A percentile compares a stretch with the other conserved stretches of the same genome.
phyloP scores from a whole-genome alignment of 2,113 vertebrate species.

The Eira barbara region DNA sequence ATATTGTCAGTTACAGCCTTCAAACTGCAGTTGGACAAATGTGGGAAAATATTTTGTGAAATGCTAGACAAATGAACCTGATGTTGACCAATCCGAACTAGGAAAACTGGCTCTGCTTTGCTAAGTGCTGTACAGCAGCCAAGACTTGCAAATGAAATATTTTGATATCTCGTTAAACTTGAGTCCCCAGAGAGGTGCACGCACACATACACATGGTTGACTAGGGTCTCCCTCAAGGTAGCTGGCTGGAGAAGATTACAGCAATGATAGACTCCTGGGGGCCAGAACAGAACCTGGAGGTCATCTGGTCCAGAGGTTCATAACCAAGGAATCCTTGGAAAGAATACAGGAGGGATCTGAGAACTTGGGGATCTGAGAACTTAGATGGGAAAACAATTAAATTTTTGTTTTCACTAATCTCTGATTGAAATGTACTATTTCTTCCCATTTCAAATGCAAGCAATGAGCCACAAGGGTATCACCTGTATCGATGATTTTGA shows the following conservation, averaged over 20 bases:
- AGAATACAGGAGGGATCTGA: not conserved
- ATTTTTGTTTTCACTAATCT: conserved; percentile 9
- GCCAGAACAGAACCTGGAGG: not conserved
- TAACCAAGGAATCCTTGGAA: not conserved
- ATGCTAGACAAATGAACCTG: conserved; percentile 83
- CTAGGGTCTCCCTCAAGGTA: conserved; percentile 49
- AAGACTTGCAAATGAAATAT: conserved; percentile 81
- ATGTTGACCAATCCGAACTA: conserved; percentile 79
- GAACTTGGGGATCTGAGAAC: not conserved
- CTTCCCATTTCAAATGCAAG: not conserved
- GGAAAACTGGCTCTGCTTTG: conserved; percentile 78
- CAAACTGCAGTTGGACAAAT: conserved; percentile 81
- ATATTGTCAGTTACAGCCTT: conserved; percentile 83
- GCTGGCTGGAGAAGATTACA: not conserved
- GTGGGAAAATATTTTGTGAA: conserved; percentile 88
- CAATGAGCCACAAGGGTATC: not conserved
- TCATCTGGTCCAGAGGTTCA: not conserved
- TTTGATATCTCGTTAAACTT: conserved; percentile 83
- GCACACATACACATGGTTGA: not conserved
- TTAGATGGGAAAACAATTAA: not conserved
- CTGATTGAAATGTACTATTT: not conserved
- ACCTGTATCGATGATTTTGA: not conserved
- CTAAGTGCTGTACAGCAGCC: conserved; percentile 76
- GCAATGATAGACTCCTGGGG: not conserved
- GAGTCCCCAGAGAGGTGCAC: conserved; percentile 73